These are phyloP conservation scores for Pyrrhia umbra DNA, from an alignment of 2,888 invertebrate genomes.

Conservation along the genomic window DNA sequence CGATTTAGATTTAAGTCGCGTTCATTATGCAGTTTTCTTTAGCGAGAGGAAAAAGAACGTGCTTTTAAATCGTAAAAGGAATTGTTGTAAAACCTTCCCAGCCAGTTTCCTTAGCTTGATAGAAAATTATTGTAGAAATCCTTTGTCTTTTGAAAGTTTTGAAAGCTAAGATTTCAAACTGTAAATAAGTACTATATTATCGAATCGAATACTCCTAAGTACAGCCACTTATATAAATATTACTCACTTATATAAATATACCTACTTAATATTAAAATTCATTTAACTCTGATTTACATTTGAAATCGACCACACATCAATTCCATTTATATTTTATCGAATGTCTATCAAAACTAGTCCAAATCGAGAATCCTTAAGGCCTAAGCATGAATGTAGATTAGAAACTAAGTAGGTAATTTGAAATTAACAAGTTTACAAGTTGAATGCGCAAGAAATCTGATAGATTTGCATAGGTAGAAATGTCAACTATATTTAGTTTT, in stretches of 20 bases:
- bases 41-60: slow-evolving; percentile 9
- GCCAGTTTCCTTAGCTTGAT: not conserved
- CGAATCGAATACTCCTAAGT: not conserved
- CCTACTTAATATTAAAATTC: too few relatives aligned
- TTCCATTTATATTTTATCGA: slow-evolving; percentile 26
- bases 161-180: not conserved
- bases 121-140: not conserved
- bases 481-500: too few relatives aligned
- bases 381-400: not conserved
- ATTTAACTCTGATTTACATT: slow-evolving; percentile 2
- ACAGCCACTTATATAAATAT: slow-evolving; percentile 5
- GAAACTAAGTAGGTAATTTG: not conserved
- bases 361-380: not conserved
- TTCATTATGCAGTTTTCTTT: slow-evolving; percentile 18
- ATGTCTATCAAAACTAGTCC: not conserved
- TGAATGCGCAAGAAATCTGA: not conserved
- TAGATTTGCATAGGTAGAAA: not conserved
- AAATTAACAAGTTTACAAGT: not conserved
- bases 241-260: too few relatives aligned
- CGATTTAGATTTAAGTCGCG: slow-evolving; percentile 21
- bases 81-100: slow-evolving; percentile 6
- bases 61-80: slow-evolving; percentile 22
- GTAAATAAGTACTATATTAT: not conserved
- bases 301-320: slow-evolving; percentile 5
- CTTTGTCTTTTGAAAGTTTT: not conserved